Percentiles rank a stretch among this genome's conserved stretches.
These are phyloP conservation scores for Aphelocoma coerulescens DNA, from an alignment of 2,113 vertebrate genomes.

Conservation along the genomic window DNA sequence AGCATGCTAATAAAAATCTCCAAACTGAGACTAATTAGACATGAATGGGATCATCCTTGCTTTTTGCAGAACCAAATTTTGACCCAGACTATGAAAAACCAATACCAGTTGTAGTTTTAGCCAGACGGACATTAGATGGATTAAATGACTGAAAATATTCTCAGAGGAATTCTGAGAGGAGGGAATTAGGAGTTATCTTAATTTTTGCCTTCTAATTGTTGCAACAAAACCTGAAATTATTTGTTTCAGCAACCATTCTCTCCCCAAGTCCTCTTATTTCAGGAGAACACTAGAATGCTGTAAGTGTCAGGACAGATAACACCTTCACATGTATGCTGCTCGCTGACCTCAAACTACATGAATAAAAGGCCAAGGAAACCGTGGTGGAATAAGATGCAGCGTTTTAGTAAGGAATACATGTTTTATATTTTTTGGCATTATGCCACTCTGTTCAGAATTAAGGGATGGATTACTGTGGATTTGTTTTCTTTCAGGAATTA, in stretches of 20 bases:
- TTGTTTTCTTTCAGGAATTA: conserved; percentile 86
- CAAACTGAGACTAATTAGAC: background rate
- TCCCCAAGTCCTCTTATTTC: conserved; percentile 8
- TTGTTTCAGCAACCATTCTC: background rate
- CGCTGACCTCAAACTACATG: conserved; percentile 52
- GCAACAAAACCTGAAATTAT: background rate
- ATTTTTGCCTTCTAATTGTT: background rate
- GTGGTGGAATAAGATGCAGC: conserved; percentile 30
- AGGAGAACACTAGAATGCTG: conserved; percentile 13
- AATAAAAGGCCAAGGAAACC: conserved; percentile 46
- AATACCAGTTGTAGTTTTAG: background rate
- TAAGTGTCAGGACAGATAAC: conserved; percentile 16
- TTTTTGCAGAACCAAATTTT: background rate
- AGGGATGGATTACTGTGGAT: conserved; percentile 82
- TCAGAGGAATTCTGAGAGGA: background rate
- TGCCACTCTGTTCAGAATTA: conserved; percentile 78
- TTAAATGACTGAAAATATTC: background rate
- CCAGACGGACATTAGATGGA: background rate
- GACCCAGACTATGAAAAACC: background rate
- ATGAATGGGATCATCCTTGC: background rate
- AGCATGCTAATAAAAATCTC: background rate
- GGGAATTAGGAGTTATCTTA: background rate
- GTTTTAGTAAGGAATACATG: conserved; percentile 48
- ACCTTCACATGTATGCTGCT: conserved; percentile 46
- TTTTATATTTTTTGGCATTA: conserved; percentile 57